Evolutionary conservation across 2,888 invertebrate genomes (phyloP), one percentile per base, ranked within the genome.

Genomic region (Hydroisotoma schaefferi): DNA sequence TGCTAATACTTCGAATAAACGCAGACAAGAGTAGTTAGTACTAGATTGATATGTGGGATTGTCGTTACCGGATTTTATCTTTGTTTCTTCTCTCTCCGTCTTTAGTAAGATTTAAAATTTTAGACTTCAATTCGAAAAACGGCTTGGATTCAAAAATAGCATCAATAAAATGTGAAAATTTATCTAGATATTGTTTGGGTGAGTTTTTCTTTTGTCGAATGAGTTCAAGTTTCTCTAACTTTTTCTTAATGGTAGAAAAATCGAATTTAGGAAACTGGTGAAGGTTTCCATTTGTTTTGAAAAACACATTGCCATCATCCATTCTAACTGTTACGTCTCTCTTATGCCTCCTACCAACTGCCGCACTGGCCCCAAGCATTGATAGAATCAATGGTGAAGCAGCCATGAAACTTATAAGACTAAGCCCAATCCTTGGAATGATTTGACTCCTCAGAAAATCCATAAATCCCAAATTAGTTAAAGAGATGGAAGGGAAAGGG

Each of bases 381-480:
- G 68, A 61, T 5, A 72, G 27, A 12, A 72, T 48, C 12, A 72
- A 46, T 12, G 72, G 72, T n/a, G 70, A 66, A n/a, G 69, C 67
- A 38, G 69, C 65, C 70, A 70, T 70, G 49, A 72, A 66, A 49
- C 69, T 70, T 44, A 72, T 59, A 15, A 72, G 23, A 29, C 63
- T 63, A 8, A 72, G 51, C 1, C 72, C 72, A 29, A 72, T 69
- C 46, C 72, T 37, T 2, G 72, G 70, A 28, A 72, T 58, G 12
- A 72, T 65, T 58, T 72, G 72, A 38, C 63, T 65, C 23, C 72
- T 57, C 10, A 72, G 26, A 54, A 70, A 72, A 55, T 72, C 72
- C 62, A 68, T 65, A 47, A 72, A 70, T 23, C 63, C 63, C 52
- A 72, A 65, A 46, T 70, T 68, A 20, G 66, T 61, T 22, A 69